Evolutionary conservation across 1,140 invertebrate genomes (phyloP), one percentile per base, ranked within the genome.

Genomic region (Dendrolimus punctatus): DNA sequence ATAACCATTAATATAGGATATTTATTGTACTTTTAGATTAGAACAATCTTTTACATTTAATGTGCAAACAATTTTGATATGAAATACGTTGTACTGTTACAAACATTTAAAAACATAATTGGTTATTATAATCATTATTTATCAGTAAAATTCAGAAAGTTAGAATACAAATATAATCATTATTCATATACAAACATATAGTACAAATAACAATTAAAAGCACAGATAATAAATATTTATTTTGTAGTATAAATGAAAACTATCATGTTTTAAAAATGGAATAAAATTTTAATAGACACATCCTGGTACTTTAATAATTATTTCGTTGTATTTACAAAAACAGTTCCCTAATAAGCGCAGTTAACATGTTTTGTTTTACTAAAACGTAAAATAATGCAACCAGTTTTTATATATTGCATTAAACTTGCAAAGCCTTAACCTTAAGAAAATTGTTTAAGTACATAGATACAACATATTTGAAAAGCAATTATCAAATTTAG

Each of bases 301-400:
- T 10, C 9, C 8, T 9, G 9, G 58, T 47, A 60, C 49, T 51
- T 55, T 39, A 42, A 42, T 54, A 46, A 49, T 49, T 58, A 62
- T 52, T 70, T 70, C 67, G 67, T 70, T 70, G 67, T 64, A 64
- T 51, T 60, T 62, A 64, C 57, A 62, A 66, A 64, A 66, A 69
- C 60, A 62, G 23, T 3, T 23, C 23, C 23, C 1, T 23, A 23
- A 23, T 23, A 23, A 23, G 3, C 23, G 23, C 23, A 2, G 23
- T 23, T 23, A 23, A 23, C 6, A 43, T 52, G 8, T 52, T 45
- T 36, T 40, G n/a, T 9, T 9, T 38, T 39, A 49, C n/a, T 10
- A 23, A 50, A 50, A 41, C 23, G 23, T 23, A 50, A 23, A 50
- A 58, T 53, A 55, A 45, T 49, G 58, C 23, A 23, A 23, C 23